Conservation (phyloP, 2,113 vertebrate genomes). For the Fregata magnificens region DNA sequence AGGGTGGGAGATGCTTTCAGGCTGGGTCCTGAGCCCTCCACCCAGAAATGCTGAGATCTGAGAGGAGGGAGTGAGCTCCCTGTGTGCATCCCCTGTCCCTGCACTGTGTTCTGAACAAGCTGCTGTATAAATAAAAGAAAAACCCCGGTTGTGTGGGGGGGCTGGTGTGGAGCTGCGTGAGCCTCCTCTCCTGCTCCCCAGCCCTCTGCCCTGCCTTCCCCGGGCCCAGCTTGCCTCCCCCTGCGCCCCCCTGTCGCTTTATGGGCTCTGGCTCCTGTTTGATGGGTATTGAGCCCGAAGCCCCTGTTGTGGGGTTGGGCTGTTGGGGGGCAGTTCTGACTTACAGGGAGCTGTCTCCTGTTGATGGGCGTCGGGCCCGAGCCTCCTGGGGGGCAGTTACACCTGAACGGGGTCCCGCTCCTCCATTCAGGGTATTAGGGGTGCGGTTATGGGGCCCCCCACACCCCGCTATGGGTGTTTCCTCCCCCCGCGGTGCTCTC, state of each 20-base stretch:
- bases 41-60: neutral
- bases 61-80: neutral
- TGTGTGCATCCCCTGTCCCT: neutral
- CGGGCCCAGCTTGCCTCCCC: too few relatives aligned
- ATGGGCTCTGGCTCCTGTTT: neutral
- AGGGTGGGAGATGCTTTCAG: neutral
- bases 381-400: neutral
- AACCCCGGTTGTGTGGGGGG: rapidly evolving
- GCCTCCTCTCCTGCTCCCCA: too few relatives aligned
- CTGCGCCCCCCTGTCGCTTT: rapidly evolving
- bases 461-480: too few relatives aligned
- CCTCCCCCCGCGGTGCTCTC: too few relatives aligned
- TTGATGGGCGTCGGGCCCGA: neutral
- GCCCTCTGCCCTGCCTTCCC: neutral
- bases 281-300: too few relatives aligned
- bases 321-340: neutral
- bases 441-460: too few relatives aligned
- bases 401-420: neutral
- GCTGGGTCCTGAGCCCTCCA: neutral
- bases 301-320: neutral
- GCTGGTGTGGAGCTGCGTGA: neutral
- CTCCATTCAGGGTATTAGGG: rapidly evolving
- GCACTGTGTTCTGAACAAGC: neutral
- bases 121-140: constrained; percentile 33
- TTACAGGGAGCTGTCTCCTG: rapidly evolving